Evolutionary conservation across 1,140 invertebrate genomes (phyloP), one percentile per base, ranked within the genome.

Genomic region (Cotesia glomerata): DNA sequence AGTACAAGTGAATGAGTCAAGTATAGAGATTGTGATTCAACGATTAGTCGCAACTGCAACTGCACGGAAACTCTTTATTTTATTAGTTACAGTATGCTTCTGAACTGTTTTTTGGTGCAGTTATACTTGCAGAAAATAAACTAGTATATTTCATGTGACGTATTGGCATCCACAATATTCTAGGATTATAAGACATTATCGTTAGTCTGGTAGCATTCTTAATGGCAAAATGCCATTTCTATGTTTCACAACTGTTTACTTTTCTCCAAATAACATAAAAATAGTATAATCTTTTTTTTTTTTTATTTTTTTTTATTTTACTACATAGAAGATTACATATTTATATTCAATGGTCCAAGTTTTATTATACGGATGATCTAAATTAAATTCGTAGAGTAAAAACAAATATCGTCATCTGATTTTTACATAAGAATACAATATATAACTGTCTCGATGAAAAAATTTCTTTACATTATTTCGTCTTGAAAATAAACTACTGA

Each of bases 261-360:
- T 80, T 81, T 82, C 80, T 78, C 51, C 68, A 52, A 51, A 13
- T 13, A 26, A 16, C 3, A 39, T 51, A n/a, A 26, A 36, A 18
- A 51, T 64, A 39, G 36, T 64, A n/a, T 14, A n/a, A n/a, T 58
- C 4, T 58, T 58, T 16, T 13, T 16, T 58, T 58, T 56, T 14
- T 4, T 16, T 16, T n/a, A n/a, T 7, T 56, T 14, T 13, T 14
- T 58, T 58, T 58, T 16, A 1, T 58, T 58, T 16, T 58, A 7
- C 11, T 34, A 5, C 16, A 58, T 32, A 16, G 5, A 58, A 18
- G 56, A 80, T 84, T 81, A 77, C 81, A 82, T 82, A 82, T 85
- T 85, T 82, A 83, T 82, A 86, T 85, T 85, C 84, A 85, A 86
- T 86, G 83, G 84, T 79, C 79, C 83, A 87, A 86, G 81, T 86